Evolutionary conservation across 2,888 invertebrate species (phyloP), one percentile per base, ranked within the genome.

Genomic region (Andrena fulva): DNA sequence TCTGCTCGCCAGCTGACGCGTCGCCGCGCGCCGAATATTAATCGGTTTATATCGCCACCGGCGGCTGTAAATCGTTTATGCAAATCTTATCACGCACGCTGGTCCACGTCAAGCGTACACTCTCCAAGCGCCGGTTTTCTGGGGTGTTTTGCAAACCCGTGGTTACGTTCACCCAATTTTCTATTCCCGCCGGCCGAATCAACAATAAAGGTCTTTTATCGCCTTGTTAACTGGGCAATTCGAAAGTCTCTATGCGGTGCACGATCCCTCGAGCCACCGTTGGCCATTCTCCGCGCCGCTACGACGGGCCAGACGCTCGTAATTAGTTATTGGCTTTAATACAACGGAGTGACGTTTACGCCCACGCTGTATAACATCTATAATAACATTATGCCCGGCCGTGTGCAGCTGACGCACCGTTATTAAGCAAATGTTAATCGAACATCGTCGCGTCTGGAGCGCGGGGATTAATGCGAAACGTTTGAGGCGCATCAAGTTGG

Each of bases 241-340:
- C 42, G 20, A 73, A 59, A 56, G 56, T 48, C 10, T 16, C 31
- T 31, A 31, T n/a, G 42, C 42, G 42, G 16, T 31, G 24, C 4
- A 7, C 8, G 56, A 27, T 56, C 56, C 7, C 6, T 27, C 50
- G 33, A 20, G 42, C 24, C 56, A 59, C 31, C 10, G 16, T 1
- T 16, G 29, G 10, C 54, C 48, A 16, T 68, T 68, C 10, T 59
- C 42, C 2, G 24, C 20, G 33, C 50, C 73, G 35, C 35, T 67
- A 67, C 69, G 56, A 68, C 81, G 63, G 60, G 35, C 54, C 67
- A 72, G 72, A 63, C 72, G 63, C 72, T 69, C 59, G 68, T 84
- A 85, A 85, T 84, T 84, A 84, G 80, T 77, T 85, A 84, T 84
- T 76, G 81, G 81, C 81, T 84, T 73, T 59, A 80, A 69, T 63